A percentile compares a stretch with the other conserved stretches of the same genome.
Evolutionary conservation across 1,140 invertebrate genomes (phyloP).

Genomic region (Ladona fulva): DNA sequence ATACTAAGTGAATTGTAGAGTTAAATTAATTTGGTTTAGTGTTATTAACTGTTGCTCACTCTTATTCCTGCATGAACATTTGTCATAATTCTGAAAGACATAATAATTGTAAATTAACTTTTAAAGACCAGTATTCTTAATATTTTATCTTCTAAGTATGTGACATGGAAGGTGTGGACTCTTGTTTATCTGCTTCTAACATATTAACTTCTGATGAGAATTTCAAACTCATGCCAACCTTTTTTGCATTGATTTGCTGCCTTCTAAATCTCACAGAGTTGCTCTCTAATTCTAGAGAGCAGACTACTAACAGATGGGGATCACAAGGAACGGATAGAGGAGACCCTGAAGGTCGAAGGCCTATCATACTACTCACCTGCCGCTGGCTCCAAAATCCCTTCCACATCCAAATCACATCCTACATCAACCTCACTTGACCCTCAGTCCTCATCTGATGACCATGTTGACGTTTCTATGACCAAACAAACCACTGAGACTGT

Average conservation of each 20-base stretch:
- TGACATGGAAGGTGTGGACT: not conserved
- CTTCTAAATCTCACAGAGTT: slow-evolving; percentile 12
- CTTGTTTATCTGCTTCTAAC: not conserved
- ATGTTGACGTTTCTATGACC: not conserved
- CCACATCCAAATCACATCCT: not conserved
- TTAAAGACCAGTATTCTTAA: not conserved
- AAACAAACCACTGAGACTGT: not conserved
- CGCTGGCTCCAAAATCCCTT: not conserved
- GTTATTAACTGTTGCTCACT: too few relatives aligned
- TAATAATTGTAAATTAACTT: not conserved
- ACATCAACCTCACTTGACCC: not conserved
- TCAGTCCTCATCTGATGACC: not conserved
- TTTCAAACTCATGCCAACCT: not conserved
- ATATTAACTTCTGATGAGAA: not conserved
- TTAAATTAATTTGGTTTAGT: too few relatives aligned
- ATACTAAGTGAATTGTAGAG: too few relatives aligned
- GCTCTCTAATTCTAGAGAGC: slow-evolving; percentile 21
- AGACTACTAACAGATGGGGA: slow-evolving; percentile 22
- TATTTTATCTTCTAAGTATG: not conserved
- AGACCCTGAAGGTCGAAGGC: not conserved
- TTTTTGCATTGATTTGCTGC: not conserved
- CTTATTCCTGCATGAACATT: not conserved
- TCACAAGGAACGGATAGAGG: slow-evolving; percentile 12
- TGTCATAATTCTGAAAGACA: not conserved
- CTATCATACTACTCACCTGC: not conserved